Conservation (phyloP, 2,888 invertebrate species). For the Hirtodrosophila trivittata region DNA sequence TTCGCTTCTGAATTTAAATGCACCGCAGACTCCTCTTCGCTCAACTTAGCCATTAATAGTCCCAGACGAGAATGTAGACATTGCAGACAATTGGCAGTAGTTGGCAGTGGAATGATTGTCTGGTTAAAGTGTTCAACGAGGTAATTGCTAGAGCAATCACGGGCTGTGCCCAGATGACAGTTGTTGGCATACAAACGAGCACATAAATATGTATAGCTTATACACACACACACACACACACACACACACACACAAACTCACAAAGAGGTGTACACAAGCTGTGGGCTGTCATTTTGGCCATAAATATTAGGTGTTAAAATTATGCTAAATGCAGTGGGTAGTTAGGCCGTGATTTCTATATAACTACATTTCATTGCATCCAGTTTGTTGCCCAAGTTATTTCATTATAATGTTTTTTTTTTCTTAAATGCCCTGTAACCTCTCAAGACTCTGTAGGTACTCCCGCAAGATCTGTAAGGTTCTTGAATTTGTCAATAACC, state of each 20-base stretch:
- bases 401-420: too few relatives aligned
- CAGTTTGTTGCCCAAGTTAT: constrained; percentile 38
- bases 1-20: constrained; percentile 3
- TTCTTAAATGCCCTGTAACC: background rate
- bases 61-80: background rate
- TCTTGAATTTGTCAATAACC: too few relatives aligned
- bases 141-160: constrained; percentile 50
- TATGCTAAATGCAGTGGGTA: constrained; percentile 66
- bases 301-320: constrained; percentile 66
- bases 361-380: constrained; percentile 49
- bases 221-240: constrained; percentile 12
- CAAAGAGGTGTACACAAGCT: constrained; percentile 28
- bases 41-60: too few relatives aligned
- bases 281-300: constrained; percentile 59
- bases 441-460: too few relatives aligned
- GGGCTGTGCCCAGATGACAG: constrained; percentile 57
- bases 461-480: too few relatives aligned
- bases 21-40: constrained; percentile 12
- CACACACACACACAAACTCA: constrained; percentile 7
- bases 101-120: constrained; percentile 47
- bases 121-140: constrained; percentile 45
- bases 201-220: constrained; percentile 54
- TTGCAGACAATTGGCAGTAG: constrained; percentile 34
- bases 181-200: constrained; percentile 63
- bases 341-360: constrained; percentile 40